Conservation (phyloP, 2,113 vertebrate species). For the Myotis yumanensis region DNA sequence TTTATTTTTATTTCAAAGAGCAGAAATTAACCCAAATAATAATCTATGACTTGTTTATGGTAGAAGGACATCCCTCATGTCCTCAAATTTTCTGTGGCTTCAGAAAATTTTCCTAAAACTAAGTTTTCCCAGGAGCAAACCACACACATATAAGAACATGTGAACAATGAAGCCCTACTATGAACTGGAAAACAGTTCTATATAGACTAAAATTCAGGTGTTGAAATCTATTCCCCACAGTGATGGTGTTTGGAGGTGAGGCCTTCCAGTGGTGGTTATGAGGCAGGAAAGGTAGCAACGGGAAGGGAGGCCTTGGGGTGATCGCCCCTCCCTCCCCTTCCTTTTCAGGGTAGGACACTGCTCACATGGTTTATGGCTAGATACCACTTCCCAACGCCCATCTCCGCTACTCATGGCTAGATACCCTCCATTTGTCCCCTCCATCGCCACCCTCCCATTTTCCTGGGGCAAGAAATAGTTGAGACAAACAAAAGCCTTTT, state of each 20-base stretch:
- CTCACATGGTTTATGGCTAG: background rate
- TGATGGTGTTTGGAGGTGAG: background rate
- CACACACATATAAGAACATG: background rate
- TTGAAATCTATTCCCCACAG: background rate
- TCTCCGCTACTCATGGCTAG: background rate
- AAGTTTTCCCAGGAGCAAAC: background rate
- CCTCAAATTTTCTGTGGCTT: background rate
- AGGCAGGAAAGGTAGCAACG: background rate
- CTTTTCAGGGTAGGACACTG: background rate
- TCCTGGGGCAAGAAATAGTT: background rate
- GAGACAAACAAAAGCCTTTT: background rate
- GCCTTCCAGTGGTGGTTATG: background rate
- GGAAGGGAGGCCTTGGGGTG: background rate
- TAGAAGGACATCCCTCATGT: background rate
- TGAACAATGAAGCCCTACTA: background rate
- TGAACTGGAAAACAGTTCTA: background rate
- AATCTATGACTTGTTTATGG: background rate
- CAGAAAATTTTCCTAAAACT: background rate
- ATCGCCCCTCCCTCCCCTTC: background rate
- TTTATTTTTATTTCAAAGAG: conserved; percentile 11
- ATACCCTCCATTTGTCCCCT: background rate
- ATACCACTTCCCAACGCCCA: no score
- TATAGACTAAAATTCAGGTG: background rate
- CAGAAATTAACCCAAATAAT: background rate
- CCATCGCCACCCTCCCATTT: background rate